phyloP scores from a whole-genome alignment of 2,113 vertebrate species.

The Carassius gibelio region DNA sequence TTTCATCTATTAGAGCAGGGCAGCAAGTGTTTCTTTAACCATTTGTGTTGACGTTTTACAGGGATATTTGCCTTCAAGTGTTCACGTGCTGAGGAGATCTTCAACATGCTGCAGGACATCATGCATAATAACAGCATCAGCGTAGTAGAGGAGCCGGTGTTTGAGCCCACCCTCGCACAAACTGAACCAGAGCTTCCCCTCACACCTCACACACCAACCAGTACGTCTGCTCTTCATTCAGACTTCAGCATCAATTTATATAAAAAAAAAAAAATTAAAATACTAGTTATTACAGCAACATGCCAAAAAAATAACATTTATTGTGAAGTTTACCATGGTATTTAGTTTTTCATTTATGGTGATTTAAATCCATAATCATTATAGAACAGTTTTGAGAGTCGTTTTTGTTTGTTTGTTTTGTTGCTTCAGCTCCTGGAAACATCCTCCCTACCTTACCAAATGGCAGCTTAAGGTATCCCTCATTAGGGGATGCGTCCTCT shows the following conservation, averaged over 20 bases:
- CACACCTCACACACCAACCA: constrained; percentile 86
- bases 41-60: constrained; percentile 64
- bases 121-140: constrained; percentile 99
- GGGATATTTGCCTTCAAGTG: constrained; percentile 99
- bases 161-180: constrained; percentile 86
- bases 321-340: too few relatives aligned
- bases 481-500: constrained; percentile 90
- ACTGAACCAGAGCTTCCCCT: constrained; percentile 81
- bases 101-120: constrained; percentile 99
- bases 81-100: constrained; percentile 93
- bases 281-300: too few relatives aligned
- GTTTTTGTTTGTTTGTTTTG: not conserved
- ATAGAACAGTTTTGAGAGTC: not conserved
- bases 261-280: too few relatives aligned
- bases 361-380: not conserved
- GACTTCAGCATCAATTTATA: too few relatives aligned
- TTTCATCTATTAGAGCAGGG: not conserved
- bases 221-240: constrained; percentile 45
- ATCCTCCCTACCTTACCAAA: constrained; percentile 87
- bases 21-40: not conserved
- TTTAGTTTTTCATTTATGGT: not conserved
- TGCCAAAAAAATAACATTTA: too few relatives aligned
- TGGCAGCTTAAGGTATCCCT: constrained; percentile 87
- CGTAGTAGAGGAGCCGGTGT: constrained; percentile 95
- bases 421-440: constrained; percentile 83